Evolutionary conservation across 1,140 invertebrate genomes (phyloP), one percentile per base, ranked within the genome.

Genomic region (Aleiodes sp.): DNA sequence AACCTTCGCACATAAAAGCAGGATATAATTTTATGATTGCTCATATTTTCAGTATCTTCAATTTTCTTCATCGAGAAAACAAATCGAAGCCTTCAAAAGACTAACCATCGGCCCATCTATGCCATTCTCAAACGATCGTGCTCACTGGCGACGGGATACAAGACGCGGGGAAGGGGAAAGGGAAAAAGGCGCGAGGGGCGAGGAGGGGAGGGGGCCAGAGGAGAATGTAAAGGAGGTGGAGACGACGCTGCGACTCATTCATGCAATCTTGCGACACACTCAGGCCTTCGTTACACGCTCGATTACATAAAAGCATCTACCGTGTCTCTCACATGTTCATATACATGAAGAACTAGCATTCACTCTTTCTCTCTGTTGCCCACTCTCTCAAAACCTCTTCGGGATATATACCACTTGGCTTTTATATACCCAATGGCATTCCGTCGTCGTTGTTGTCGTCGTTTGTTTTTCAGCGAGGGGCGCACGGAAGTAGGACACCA

Each of bases 281-380:
- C 68, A 57, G 46, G 46, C 31, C 43, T 24, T 66, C 71, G 70
- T 76, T 74, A 76, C 73, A 77, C 74, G 73, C 73, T 76, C 72
- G 77, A 78, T 81, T 81, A 79, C 78, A 76, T 79, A 81, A 81
- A 81, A 67, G 62, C 65, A 69, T 72, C 52, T 24, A 72, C 61
- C 39, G 52, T 26, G 46, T 35, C 68, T 71, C 65, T 39, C 52
- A 35, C 70, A 65, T 62, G 72, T 68, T 68, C 76, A 72, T 72
- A 46, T 57, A 64, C 43, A 69, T 63, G 37, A 26, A 19, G 29
- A 65, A 68, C 57, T 57, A 43, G 61, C 57, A 72, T 72, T 70
- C 71, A 75, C 75, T 75, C 73, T 73, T 75, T 67, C 12, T 60
- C 28, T 31, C 57, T 31, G 4, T 33, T 31, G n/a, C 28, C 4